These are phyloP conservation scores for Nymphalis urticae DNA, from an alignment of 2,888 invertebrate genomes.

Conservation along the genomic window DNA sequence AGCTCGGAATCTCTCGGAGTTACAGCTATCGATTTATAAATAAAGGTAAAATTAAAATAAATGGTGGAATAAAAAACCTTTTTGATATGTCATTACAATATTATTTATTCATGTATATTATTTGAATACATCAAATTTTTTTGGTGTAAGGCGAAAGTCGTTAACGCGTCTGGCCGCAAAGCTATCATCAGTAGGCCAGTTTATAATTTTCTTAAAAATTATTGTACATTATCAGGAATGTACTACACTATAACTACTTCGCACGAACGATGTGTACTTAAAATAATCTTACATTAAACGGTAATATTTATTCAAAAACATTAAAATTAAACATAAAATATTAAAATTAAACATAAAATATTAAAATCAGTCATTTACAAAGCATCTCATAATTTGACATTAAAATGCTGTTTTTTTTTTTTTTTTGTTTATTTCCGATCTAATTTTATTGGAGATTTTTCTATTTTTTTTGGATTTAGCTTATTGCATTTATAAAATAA, in stretches of 20 bases:
- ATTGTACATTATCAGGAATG: conserved; percentile 78
- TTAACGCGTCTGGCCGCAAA: conserved; percentile 58
- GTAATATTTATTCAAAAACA: conserved; percentile 61
- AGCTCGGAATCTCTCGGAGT: too few relatives aligned
- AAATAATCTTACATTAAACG: conserved; percentile 50
- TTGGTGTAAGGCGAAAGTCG: conserved; percentile 76
- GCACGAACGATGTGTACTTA: conserved; percentile 46
- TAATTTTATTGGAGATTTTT: conserved; percentile 45
- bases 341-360: too few relatives aligned
- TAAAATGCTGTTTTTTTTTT: conserved; percentile 44
- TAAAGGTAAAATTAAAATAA: not conserved
- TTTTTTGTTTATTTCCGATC: conserved; percentile 37
- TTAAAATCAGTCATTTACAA: conserved; percentile 75
- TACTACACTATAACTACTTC: conserved; percentile 70
- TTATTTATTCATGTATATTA: conserved; percentile 73
- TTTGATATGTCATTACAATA: conserved; percentile 61
- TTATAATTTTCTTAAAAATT: conserved; percentile 51
- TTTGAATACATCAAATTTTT: conserved; percentile 74
- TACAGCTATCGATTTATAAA: not conserved
- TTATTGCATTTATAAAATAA: conserved; percentile 53
- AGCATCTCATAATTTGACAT: conserved; percentile 57
- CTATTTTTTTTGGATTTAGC: conserved; percentile 51
- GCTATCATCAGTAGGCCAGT: conserved; percentile 60
- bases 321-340: conserved; percentile 69
- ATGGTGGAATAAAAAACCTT: conserved; percentile 46